Evolutionary conservation across 1,140 invertebrate genomes (phyloP).

Genomic region (Nomia melanderi): DNA sequence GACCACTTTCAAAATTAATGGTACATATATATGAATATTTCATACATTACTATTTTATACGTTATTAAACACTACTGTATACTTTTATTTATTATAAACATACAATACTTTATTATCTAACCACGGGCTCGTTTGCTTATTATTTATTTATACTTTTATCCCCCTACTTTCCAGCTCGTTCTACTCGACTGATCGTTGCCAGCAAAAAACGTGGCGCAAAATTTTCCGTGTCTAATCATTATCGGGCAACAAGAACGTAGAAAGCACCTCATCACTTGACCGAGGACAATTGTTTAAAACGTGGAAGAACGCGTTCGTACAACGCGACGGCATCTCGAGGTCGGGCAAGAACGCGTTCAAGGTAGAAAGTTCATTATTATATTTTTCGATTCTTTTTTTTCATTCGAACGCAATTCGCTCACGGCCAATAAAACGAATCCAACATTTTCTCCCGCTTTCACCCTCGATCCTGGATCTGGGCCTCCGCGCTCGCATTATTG

Average conservation of each 20-base stretch:
- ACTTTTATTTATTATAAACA: too few species aligned
- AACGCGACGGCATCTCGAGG: neutral
- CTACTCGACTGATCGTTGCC: too few species aligned
- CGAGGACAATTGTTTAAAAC: neutral
- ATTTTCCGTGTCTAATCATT: too few species aligned
- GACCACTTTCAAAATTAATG: too few species aligned
- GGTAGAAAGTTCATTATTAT: neutral
- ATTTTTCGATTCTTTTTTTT: neutral
- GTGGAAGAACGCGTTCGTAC: neutral
- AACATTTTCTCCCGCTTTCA: slow-evolving; percentile 21
- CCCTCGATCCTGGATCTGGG: neutral
- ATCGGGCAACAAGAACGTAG: slow-evolving; percentile 3
- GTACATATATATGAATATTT: too few species aligned
- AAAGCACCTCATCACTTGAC: slow-evolving; percentile 2
- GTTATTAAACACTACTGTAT: too few species aligned
- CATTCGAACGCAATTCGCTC: neutral
- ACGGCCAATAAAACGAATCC: slow-evolving; percentile 8
- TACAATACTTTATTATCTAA: too few species aligned
- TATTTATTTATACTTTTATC: too few species aligned
- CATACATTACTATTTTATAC: too few species aligned
- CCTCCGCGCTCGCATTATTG: neutral
- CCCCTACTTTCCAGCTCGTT: too few species aligned
- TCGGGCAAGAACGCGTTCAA: neutral
- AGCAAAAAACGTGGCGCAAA: too few species aligned
- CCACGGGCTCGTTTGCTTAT: too few species aligned